Base-by-base conservation (phyloP, 2,888 invertebrate species). In the Orthosia gracilis region DNA sequence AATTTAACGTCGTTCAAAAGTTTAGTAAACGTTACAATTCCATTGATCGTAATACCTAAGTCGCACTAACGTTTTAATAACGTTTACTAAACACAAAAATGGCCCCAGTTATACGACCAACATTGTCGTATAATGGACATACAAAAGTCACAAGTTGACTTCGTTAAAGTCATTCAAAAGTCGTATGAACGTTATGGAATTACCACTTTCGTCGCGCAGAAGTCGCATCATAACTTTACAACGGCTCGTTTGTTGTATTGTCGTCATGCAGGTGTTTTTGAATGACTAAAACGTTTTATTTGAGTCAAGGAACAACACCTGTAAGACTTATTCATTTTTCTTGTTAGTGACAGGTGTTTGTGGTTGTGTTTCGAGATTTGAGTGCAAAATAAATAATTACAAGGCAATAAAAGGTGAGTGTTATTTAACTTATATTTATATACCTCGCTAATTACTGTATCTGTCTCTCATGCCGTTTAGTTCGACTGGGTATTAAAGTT, bases 171-270 rank as follows among this genome's bases (percentile, higher is more conserved):
- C 23, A 49, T 58, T 31, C 31, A n/a, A 31, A 58, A 31, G 58
- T 58, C 70, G 54, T 54, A 58, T n/a, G 58, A 58, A 58, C 18
- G 58, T 58, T 40, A n/a, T 58, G 31, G 18, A 58, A 58, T 40
- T 58, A 58, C 58, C 58, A 58, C 31, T 58, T 58, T 18, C 31
- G 58, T 58, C 58, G 58, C 18, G 18, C 58, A 58, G 58, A 58
- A 58, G 58, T 69, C 69, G 54, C 69, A 69, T 61, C 54, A 61
- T 62, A 69, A 69, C 69, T 69, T 69, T 69, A 63, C 69, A 63
- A 63, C 47, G 61, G n/a, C 55, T 69, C 62, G 31, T 69, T 61
- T 69, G 69, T 69, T 69, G 69, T 69, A 69, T 69, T 61, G 69
- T 69, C 61, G 47, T 67, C 45, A 45, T 67, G 47, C 23, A 67